Conservation (phyloP, 2,888 invertebrate genomes). For the Spisula subtruncata region DNA sequence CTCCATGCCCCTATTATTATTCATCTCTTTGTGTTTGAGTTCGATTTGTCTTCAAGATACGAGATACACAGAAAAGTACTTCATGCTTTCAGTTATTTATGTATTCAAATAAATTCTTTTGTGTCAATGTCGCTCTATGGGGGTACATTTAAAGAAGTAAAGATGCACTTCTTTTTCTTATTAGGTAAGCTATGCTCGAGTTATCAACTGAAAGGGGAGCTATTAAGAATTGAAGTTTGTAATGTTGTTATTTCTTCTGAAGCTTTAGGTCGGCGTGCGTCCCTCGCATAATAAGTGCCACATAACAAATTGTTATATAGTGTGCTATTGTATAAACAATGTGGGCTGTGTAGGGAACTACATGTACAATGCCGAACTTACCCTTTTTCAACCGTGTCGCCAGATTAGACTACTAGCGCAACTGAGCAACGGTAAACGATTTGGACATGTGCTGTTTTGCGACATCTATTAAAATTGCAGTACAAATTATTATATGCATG, state of each 20-base stretch:
- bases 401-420: no score
- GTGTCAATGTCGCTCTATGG: neutral
- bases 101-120: constrained; percentile 35
- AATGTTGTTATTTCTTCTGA: neutral
- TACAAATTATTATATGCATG: no score
- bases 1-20: constrained; percentile 18
- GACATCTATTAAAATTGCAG: no score
- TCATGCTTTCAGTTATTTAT: constrained; percentile 23
- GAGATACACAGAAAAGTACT: neutral
- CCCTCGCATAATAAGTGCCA: no score
- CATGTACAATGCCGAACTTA: no score
- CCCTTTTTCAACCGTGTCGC: no score
- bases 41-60: neutral
- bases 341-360: no score
- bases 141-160: constrained; percentile 7
- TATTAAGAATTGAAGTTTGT: neutral
- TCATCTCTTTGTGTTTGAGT: constrained; percentile 1
- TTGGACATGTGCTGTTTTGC: no score
- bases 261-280: no score
- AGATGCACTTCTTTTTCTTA: constrained; percentile 14
- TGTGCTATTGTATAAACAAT: no score
- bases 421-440: no score
- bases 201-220: neutral
- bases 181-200: neutral
- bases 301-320: no score